phyloP scores from a whole-genome alignment of 2,113 vertebrate genomes.

The Gymnocephalus cernua region DNA sequence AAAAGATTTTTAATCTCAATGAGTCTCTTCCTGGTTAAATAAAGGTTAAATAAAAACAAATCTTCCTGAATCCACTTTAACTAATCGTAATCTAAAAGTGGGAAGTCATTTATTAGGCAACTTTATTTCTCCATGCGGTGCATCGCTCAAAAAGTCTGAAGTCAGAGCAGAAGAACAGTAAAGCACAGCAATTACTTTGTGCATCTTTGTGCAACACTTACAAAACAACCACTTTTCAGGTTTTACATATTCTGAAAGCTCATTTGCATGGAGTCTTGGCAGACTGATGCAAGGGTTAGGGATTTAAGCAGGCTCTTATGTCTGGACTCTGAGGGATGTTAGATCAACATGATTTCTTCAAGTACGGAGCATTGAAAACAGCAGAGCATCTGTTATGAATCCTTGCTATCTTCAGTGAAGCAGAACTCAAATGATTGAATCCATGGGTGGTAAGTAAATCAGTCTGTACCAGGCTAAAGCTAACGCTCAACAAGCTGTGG shows the following conservation, averaged over 20 bases:
- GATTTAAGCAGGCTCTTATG: conserved; percentile 51
- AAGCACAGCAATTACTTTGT: conserved; percentile 49
- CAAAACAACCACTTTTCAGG: conserved; percentile 38
- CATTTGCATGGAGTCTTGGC: conserved; percentile 50
- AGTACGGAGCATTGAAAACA: conserved; percentile 23
- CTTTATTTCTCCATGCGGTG: conserved; percentile 12
- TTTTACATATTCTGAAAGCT: conserved; percentile 35
- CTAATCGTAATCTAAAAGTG: conserved; percentile 17
- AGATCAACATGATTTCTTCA: conserved; percentile 52
- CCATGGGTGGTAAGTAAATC: conserved; percentile 57
- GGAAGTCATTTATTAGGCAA: conserved; percentile 14
- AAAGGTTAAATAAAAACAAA: too few species aligned
- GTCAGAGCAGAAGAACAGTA: conserved; percentile 7
- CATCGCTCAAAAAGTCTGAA: conserved; percentile 12
- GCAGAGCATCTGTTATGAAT: conserved; percentile 50
- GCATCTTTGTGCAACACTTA: conserved; percentile 28
- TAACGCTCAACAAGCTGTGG: conserved; percentile 57
- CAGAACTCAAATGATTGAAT: conserved; percentile 51
- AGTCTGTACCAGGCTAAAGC: conserved; percentile 37
- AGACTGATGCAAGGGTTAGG: conserved; percentile 37
- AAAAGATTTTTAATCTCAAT: too few species aligned
- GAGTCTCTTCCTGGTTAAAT: too few species aligned
- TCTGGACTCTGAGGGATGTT: conserved; percentile 41
- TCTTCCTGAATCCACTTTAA: conserved; percentile 31
- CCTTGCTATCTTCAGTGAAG: conserved; percentile 41